Conservation (phyloP, 2,113 vertebrate genomes). For the Theristicus caerulescens region DNA sequence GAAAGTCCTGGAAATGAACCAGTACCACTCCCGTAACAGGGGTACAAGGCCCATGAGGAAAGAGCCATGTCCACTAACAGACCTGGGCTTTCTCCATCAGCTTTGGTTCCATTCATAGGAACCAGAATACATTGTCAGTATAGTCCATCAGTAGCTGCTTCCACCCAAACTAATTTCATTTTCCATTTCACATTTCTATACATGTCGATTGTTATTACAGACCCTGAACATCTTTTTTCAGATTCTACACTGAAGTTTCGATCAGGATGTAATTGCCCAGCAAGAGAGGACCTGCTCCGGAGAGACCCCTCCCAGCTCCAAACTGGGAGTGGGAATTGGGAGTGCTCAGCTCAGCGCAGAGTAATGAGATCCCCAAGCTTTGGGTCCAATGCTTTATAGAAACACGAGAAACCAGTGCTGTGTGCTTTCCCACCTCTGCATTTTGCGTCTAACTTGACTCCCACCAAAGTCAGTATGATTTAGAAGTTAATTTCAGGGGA, state of each 20-base stretch:
- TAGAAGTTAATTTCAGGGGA: not conserved
- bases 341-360: not conserved
- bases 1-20: not conserved
- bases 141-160: not conserved
- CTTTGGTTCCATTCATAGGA: not conserved
- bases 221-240: not conserved
- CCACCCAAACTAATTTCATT: not conserved
- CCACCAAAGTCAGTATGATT: not conserved
- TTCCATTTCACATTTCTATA: not conserved
- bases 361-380: not conserved
- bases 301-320: not conserved
- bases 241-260: not conserved
- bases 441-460: not conserved
- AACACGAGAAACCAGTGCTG: not conserved
- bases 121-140: not conserved
- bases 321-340: not conserved
- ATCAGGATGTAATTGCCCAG: not conserved
- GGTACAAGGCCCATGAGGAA: not conserved
- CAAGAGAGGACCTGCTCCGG: not conserved
- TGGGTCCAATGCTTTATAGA: not conserved
- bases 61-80: not conserved
- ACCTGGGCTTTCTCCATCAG: not conserved
- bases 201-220: accelerated
- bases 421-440: not conserved
- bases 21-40: not conserved